These are phyloP conservation scores for Hypotaenidia philippensis DNA, from an alignment of 2,797 vertebrate species.

Conservation along the genomic window DNA sequence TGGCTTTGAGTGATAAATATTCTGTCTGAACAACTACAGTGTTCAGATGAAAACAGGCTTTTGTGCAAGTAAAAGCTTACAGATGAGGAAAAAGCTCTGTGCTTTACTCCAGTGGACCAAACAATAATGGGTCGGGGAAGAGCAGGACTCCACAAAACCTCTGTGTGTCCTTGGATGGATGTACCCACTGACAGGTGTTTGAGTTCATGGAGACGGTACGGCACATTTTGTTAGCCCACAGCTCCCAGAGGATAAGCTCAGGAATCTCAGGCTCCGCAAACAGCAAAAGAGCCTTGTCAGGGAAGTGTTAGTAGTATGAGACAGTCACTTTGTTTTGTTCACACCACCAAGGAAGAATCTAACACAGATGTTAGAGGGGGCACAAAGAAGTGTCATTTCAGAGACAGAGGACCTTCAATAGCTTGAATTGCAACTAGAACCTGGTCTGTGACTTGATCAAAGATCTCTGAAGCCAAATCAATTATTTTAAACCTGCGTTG, in stretches of 20 bases:
- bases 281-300: not conserved
- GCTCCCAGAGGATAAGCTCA: not conserved
- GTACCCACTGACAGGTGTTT: not conserved
- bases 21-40: not conserved
- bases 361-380: not conserved
- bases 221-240: rapidly evolving
- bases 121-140: not conserved
- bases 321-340: not conserved
- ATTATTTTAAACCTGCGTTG: not conserved
- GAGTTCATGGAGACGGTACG: not conserved
- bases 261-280: not conserved
- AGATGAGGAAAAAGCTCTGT: not conserved
- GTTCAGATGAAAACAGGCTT: not conserved
- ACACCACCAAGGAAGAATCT: not conserved
- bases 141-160: not conserved
- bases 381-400: not conserved
- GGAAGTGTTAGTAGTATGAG: not conserved
- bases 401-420: not conserved
- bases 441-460: not conserved
- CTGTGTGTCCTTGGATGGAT: not conserved
- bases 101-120: not conserved
- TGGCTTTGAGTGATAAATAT: not conserved
- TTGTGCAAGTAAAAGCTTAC: not conserved
- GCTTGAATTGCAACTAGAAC: not conserved
- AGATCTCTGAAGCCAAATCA: not conserved